phyloP scores from a whole-genome alignment of 2,113 vertebrate genomes.

The Silurus glanis region DNA sequence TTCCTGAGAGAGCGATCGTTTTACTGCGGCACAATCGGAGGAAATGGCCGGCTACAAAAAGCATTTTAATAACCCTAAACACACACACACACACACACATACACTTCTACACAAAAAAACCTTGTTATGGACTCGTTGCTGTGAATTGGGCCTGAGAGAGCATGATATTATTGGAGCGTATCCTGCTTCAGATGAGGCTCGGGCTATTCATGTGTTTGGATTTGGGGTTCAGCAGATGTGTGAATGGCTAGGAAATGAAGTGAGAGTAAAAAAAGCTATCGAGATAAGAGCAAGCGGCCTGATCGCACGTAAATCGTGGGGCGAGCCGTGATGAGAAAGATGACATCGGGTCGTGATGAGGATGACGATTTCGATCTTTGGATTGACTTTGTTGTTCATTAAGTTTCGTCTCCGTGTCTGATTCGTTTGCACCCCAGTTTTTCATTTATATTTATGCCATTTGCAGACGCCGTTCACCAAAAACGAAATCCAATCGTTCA shows the following conservation, averaged over 20 bases:
- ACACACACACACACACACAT: not conserved
- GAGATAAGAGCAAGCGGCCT: conserved; percentile 48
- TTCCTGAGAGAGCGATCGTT: conserved; percentile 68
- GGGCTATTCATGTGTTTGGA: conserved; percentile 36
- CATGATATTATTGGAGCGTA: conserved; percentile 50
- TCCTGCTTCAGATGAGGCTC: conserved; percentile 49
- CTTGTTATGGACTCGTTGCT: conserved; percentile 58
- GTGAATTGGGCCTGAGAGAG: conserved; percentile 62
- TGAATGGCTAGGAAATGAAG: conserved; percentile 52
- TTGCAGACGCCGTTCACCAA: too few species aligned
- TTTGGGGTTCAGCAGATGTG: conserved; percentile 49
- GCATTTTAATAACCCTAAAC: conserved; percentile 61
- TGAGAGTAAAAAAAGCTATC: conserved; percentile 31
- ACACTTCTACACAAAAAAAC: conserved; percentile 14
- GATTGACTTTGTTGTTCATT: too few species aligned
- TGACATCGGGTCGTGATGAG: conserved; percentile 43
- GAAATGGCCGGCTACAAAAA: conserved; percentile 73
- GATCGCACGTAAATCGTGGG: conserved; percentile 43
- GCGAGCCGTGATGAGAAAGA: conserved; percentile 45
- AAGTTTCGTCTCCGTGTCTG: too few species aligned
- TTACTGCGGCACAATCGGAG: conserved; percentile 69
- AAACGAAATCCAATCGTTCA: too few species aligned
- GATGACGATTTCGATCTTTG: conserved; percentile 35
- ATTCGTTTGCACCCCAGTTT: too few species aligned
- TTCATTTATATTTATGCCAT: too few species aligned